Base-by-base conservation (phyloP, 2,888 invertebrate genomes). In the Coleophora deauratella region DNA sequence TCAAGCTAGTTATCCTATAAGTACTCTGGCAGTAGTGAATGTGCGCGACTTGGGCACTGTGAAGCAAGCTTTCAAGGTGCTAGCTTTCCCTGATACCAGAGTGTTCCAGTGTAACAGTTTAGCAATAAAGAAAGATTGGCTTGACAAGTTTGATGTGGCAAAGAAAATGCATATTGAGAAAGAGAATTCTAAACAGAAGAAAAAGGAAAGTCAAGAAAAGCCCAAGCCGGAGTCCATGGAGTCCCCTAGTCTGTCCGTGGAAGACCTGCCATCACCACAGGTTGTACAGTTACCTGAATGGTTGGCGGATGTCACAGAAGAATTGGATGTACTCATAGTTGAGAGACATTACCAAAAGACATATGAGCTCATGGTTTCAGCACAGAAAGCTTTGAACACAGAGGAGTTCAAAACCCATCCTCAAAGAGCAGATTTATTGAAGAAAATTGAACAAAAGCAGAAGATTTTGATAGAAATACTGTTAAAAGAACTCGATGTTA, bases 321-420 rank as follows among this genome's bases (percentile, higher is more conserved):
- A 98, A 73, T 84, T 99, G 41, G 97, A 99, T 84, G 97, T 98
- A 10, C 90, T 93, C 57, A 94, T 98, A 51, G 98, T 98, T 0
- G 97, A 98, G 75, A 89, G 98, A 56, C 96, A 98, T 74, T 98
- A 98, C 66, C 96, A 97, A 71, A 95, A 95, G 63, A 97, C 97
- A 1, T 92, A 96, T 50, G 89, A 90, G 49, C 82, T 97, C 10
- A 89, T 98, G 52, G 92, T 93, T 27, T 65, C 68, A 40, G 84
- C 86, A 13, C 84, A 85, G 48, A 77, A 72, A 41, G 65, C 71
- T 30, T 63, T 86, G 43, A 74, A 68, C 40, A 66, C 69, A 9
- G 78, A 77, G 37, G 84, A 84, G 55, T 79, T 65, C 42, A 76
- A 72, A 50, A 66, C 44, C 47, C 80, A 85, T 52, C 84, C 84